These are phyloP conservation scores for Siniperca scherzeri DNA, from an alignment of 2,797 vertebrate species.

Conservation along the genomic window DNA sequence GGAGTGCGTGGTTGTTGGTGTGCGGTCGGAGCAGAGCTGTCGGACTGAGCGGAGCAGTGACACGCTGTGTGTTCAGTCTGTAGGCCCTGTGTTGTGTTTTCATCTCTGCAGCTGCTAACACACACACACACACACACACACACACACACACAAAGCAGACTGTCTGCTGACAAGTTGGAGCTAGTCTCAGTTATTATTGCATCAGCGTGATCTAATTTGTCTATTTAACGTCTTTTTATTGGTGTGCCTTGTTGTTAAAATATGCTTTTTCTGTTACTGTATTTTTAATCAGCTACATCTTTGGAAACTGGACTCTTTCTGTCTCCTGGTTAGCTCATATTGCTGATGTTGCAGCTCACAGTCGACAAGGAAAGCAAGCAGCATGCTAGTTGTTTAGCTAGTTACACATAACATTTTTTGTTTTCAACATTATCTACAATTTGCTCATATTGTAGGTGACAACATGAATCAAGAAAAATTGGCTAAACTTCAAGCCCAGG, in stretches of 20 bases:
- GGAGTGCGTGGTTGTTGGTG: background rate
- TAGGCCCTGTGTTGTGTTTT: constrained; percentile 54
- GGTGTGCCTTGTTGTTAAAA: fast-evolving
- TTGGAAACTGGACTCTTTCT: background rate
- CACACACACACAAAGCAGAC: background rate
- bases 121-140: background rate
- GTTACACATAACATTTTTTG: background rate
- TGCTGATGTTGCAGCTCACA: constrained; percentile 1
- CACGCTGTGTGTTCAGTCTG: constrained; percentile 10
- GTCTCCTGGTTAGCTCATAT: background rate
- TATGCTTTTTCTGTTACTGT: fast-evolving
- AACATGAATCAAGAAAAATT: constrained; percentile 98
- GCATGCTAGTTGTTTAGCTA: background rate
- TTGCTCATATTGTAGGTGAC: constrained; percentile 63
- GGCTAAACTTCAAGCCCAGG: constrained; percentile 97
- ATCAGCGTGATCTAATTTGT: background rate
- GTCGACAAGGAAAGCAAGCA: background rate
- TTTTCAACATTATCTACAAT: background rate
- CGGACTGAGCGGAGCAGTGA: background rate
- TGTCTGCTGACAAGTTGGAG: constrained; percentile 14
- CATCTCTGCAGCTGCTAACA: constrained; percentile 52
- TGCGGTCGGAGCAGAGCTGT: constrained; percentile 1
- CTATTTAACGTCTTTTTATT: background rate
- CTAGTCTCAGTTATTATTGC: background rate
- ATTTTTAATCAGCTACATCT: background rate